Conservation (phyloP, 2,888 invertebrate genomes). For the Pollenia amentaria region DNA sequence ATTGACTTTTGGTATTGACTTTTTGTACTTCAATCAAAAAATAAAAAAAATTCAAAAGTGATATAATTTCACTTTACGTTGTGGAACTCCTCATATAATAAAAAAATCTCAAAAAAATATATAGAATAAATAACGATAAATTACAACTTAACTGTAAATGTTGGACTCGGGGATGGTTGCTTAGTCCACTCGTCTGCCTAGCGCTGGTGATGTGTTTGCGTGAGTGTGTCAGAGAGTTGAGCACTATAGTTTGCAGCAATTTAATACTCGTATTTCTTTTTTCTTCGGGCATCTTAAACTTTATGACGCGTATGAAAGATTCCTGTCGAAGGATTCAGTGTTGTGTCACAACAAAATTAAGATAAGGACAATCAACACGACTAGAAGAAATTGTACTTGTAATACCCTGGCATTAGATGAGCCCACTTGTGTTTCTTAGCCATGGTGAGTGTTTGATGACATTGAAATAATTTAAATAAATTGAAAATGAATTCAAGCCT, state of each 20-base stretch:
- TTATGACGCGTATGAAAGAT: slow-evolving; percentile 65
- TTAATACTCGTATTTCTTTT: slow-evolving; percentile 39
- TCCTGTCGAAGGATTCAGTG: slow-evolving; percentile 41
- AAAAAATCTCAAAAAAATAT: not conserved
- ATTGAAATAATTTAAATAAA: slow-evolving; percentile 68
- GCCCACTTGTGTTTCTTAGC: slow-evolving; percentile 1
- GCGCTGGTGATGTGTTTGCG: not conserved
- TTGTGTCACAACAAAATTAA: slow-evolving; percentile 55
- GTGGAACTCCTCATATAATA: not conserved
- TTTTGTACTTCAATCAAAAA: too few species aligned
- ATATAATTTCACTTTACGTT: too few species aligned
- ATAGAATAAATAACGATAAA: slow-evolving; percentile 53
- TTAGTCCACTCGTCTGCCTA: not conserved
- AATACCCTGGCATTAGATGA: not conserved
- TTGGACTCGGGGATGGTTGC: slow-evolving; percentile 13
- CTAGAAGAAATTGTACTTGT: slow-evolving; percentile 5
- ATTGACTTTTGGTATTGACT: too few species aligned
- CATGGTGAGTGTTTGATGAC: slow-evolving; percentile 25
- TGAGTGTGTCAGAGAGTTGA: not conserved
- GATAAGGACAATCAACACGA: slow-evolving; percentile 33
- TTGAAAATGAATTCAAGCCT: slow-evolving; percentile 56
- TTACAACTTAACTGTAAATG: slow-evolving; percentile 44
- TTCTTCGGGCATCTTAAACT: slow-evolving; percentile 39
- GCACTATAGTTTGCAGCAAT: slow-evolving; percentile 12
- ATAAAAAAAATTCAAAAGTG: too few species aligned